These are phyloP conservation scores for Anneissia japonica DNA, from an alignment of 35 echinoderm and acorn worm species.

Conservation along the genomic window DNA sequence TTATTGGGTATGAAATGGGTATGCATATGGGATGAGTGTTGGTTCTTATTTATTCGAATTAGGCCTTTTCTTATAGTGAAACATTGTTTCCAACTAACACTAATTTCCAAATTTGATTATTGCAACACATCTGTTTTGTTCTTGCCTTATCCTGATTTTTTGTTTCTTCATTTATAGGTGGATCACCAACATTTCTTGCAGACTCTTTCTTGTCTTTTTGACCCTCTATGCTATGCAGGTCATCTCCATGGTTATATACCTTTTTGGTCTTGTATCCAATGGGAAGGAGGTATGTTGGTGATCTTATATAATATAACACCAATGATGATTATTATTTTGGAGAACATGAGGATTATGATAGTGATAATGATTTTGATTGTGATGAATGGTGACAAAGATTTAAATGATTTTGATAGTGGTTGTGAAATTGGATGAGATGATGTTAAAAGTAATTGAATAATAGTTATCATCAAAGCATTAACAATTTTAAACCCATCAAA, in stretches of 20 bases:
- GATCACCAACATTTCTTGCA: not conserved
- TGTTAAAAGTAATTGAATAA: not conserved
- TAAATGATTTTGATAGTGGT: not conserved
- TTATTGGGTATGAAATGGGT: too few species aligned
- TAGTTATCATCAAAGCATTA: too few species aligned
- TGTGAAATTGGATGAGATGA: not conserved
- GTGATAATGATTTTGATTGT: not conserved
- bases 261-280: not conserved
- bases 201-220: not conserved
- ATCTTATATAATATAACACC: too few species aligned
- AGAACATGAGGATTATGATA: not conserved
- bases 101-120: too few species aligned
- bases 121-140: not conserved
- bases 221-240: not conserved
- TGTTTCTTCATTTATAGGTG: not conserved
- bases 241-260: slow-evolving; percentile 6
- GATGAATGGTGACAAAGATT: not conserved
- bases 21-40: too few species aligned
- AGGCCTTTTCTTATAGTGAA: too few species aligned
- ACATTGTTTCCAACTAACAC: too few species aligned
- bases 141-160: not conserved
- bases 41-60: too few species aligned
- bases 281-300: not conserved
- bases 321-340: not conserved
- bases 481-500: too few species aligned